Base-by-base conservation (phyloP, 2,888 invertebrate genomes). In the Malthinus seriepunctatus region DNA sequence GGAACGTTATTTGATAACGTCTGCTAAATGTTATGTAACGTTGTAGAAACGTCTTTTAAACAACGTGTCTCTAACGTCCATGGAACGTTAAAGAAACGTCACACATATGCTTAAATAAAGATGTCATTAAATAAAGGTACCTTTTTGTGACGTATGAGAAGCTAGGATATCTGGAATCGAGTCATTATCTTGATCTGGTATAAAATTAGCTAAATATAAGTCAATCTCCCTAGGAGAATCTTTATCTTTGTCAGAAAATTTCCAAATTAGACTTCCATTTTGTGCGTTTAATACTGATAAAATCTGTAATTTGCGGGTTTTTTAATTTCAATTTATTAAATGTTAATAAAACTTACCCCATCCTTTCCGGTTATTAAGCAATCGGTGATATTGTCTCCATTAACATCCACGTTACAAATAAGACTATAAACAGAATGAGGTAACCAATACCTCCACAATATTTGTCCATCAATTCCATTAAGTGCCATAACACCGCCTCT, bases 381-480 rank as follows among this genome's bases (percentile, higher is more conserved):
- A 74, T 93, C 93, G 35, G 81, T 80, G 51, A 85, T 78, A 4
- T 83, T 83, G 76, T 93, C 92, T 5, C 76, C 77, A 69, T 88
- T 88, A 7, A 92, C 74, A 75, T 93, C 92, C 10, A 82, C 79
- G 11, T 83, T 82, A 74, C 93, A 93, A 68, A 89, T 87, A 31
- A 92, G 71, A 0, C 86, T 86, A 74, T 88, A 90, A 11, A 92
- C 83, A 64, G 89, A 87, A 67, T 90, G 88, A 34, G 84, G 80
- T 5, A 87, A 82, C 86, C 90, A 90, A 64, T 85, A 84, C 37
- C 85, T 84, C 92, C 92, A 93, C 9, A 91, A 69, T n/a, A 85
- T 83, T 32, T 82, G 78, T 1, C 93, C 93, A 37, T 83, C 86
- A 15, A 71, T 74, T 0, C 92, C 93, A 74, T 91, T 86, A n/a